These are phyloP conservation scores for Drosophila cardini DNA, from an alignment of 1,140 invertebrate species.

Conservation along the genomic window DNA sequence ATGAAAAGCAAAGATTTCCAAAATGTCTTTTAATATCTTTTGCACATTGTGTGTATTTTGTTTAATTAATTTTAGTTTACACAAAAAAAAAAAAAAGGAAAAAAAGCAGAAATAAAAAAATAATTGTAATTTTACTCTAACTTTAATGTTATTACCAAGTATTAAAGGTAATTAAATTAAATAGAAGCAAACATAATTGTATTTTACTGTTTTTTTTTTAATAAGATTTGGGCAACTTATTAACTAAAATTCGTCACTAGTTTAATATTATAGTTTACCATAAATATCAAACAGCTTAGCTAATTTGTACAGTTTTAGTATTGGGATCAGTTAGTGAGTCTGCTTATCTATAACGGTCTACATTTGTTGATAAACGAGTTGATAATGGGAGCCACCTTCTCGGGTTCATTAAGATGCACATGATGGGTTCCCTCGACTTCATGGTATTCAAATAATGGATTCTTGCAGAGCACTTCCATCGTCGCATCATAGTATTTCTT, in stretches of 20 bases:
- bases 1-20: neutral
- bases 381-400: constrained; percentile 86
- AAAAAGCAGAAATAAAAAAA: too few relatives aligned
- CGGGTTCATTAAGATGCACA: constrained; percentile 89
- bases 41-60: constrained; percentile 41
- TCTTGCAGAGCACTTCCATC: constrained; percentile 86
- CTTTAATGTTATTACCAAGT: constrained; percentile 75
- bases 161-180: constrained; percentile 78
- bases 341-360: constrained; percentile 56
- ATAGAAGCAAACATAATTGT: constrained; percentile 58
- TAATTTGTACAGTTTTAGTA: constrained; percentile 20
- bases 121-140: constrained; percentile 66
- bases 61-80: constrained; percentile 57
- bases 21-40: constrained; percentile 4
- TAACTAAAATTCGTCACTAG: constrained; percentile 17
- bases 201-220: constrained; percentile 11
- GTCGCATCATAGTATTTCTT: constrained; percentile 86
- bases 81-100: constrained; percentile 10
- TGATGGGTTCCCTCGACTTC: constrained; percentile 90
- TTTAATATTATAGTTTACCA: constrained; percentile 16
- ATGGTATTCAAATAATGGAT: constrained; percentile 87
- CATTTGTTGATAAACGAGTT: constrained; percentile 87
- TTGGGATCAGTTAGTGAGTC: neutral
- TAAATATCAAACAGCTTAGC: constrained; percentile 23
- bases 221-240: constrained; percentile 10